Evolutionary conservation across 2,113 vertebrate genomes (phyloP), one percentile per base, ranked within the genome.

Genomic region (Buteo buteo): DNA sequence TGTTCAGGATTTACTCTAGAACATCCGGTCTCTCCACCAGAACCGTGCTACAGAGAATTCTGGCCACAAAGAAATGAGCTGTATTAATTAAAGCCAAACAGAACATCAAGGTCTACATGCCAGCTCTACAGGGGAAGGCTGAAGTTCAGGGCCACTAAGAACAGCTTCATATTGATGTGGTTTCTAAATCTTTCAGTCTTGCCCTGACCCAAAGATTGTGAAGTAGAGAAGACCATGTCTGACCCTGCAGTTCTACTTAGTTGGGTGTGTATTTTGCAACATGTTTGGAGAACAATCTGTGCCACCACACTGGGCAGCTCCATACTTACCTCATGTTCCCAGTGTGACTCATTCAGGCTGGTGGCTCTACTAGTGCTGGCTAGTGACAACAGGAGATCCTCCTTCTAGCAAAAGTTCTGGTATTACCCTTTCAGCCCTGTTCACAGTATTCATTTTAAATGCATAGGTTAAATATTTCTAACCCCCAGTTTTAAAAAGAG

Each of bases 111-210:
- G 11, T 73, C 34, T 44, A 76, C 25, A 29, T 31, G 31, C 11
- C 38, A 72, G 7, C 13, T 40, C 16, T 72, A 6, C 16, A 20
- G 11, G 1, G 16, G 7, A 82, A 76, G 15, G 3, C 31, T 65
- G 32, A 81, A 62, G 10, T 62, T 73, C 45, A 77, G 32, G 26
- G 40, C 22, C 14, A 18, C 15, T 32, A 14, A 28, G 12, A 74
- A 80, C 3, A 73, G 5, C 11, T 61, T 72, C 1, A 0, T 32
- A 65, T 3, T 19, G 16, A 80, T n/a, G 18, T 15, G 2, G 3
- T 62, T 83, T 79, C 31, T 52, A 42, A 40, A 69, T 26, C 12
- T 71, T 82, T 58, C 31, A 45, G 15, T 79, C 32, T 52, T 82
- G 42, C 10, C 18, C 18, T 85, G 61, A 32, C 10, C 10, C 9